Evolutionary conservation across 2,113 vertebrate genomes (phyloP).

Genomic region (Brachyhypopomus occidentalis): DNA sequence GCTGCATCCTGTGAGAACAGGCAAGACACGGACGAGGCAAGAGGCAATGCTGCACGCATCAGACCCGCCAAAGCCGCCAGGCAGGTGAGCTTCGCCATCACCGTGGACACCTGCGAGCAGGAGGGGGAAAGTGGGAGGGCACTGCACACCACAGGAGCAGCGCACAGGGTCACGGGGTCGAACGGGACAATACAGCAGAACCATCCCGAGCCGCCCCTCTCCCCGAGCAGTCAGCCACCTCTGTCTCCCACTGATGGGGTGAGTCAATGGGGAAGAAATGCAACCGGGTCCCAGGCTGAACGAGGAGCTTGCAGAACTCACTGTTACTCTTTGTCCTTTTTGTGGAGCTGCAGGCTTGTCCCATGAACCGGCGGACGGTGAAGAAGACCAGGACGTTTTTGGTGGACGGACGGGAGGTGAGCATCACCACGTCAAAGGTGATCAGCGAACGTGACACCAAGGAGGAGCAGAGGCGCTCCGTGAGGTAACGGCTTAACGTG

Average conservation of each 20-base stretch:
- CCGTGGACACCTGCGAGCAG: neutral
- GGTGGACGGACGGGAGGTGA: conserved; percentile 71
- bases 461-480: conserved; percentile 60
- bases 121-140: neutral
- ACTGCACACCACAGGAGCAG: neutral
- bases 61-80: conserved; percentile 28
- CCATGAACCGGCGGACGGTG: conserved; percentile 49
- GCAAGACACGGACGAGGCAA: too few relatives aligned
- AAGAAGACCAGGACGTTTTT: conserved; percentile 66
- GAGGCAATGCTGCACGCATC: neutral
- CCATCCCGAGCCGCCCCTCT: neutral
- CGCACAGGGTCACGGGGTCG: neutral
- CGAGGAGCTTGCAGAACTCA: too few relatives aligned
- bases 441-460: conserved; percentile 44
- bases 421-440: conserved; percentile 65
- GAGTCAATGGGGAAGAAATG: conserved; percentile 29
- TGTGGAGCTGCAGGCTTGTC: conserved; percentile 44
- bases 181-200: conserved; percentile 37
- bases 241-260: conserved; percentile 45
- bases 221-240: neutral
- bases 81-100: conserved; percentile 50
- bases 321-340: neutral
- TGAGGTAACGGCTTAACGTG: conserved; percentile 57
- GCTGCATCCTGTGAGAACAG: too few relatives aligned
- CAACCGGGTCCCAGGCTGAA: neutral